Conservation (phyloP, 2,113 vertebrate species). For the Labeo catla region DNA sequence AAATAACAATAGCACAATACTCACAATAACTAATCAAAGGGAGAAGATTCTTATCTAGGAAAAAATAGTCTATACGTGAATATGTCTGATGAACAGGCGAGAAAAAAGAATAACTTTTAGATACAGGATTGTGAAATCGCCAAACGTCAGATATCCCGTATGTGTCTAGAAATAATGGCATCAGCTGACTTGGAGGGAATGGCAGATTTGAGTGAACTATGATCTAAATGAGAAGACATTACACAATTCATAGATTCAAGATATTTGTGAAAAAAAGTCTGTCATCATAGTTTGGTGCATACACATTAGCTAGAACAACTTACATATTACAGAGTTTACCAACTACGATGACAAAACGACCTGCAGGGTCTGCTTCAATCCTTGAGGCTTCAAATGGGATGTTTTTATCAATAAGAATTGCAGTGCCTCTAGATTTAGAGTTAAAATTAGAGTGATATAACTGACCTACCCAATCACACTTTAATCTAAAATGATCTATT, state of each 20-base stretch:
- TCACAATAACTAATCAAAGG: neutral
- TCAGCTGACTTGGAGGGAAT: constrained; percentile 1
- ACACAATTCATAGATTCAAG: constrained; percentile 36
- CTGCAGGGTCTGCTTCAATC: constrained; percentile 4
- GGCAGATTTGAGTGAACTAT: neutral
- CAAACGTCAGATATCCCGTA: constrained; percentile 24
- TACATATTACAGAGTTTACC: constrained; percentile 29
- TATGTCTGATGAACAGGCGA: constrained; percentile 35
- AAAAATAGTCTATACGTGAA: constrained; percentile 11
- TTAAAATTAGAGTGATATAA: no score
- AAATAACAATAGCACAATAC: neutral
- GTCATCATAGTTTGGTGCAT: constrained; percentile 26
- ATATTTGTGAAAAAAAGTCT: constrained; percentile 20
- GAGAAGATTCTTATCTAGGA: neutral
- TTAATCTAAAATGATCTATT: neutral
- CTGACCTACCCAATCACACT: neutral
- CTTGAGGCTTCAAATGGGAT: constrained; percentile 34
- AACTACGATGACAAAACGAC: constrained; percentile 31
- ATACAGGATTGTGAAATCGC: constrained; percentile 18
- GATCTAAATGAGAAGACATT: neutral
- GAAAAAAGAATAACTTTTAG: constrained; percentile 26
- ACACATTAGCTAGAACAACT: constrained; percentile 24
- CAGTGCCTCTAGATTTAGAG: neutral
- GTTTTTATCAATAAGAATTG: constrained; percentile 1
- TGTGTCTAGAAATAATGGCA: constrained; percentile 31